Percentiles rank a stretch among this genome's conserved stretches.
These are phyloP conservation scores for Manis crassicaudata DNA, from an alignment of 2,797 vertebrate species.

Conservation along the genomic window DNA sequence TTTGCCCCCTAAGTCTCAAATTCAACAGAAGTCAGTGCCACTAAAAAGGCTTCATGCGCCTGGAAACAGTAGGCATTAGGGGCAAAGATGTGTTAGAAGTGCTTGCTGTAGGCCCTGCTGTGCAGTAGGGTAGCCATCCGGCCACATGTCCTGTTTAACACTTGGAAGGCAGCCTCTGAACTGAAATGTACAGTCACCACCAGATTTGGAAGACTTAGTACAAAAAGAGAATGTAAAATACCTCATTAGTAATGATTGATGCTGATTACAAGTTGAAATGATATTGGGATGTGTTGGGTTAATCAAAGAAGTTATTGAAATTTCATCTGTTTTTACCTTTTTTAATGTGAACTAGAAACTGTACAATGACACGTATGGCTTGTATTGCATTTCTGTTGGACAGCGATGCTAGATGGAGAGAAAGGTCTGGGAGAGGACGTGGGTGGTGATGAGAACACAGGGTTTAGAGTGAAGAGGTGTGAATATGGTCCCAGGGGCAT, in stretches of 20 bases:
- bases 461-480: background rate
- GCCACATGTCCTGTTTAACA: background rate
- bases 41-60: background rate
- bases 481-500: background rate
- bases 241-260: background rate
- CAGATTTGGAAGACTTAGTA: background rate
- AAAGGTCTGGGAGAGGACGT: background rate
- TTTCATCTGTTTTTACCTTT: background rate
- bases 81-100: background rate
- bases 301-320: background rate
- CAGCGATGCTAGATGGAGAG: background rate
- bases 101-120: rapidly evolving
- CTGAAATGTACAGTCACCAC: background rate
- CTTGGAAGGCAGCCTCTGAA: background rate
- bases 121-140: rapidly evolving
- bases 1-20: background rate
- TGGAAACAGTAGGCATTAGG: background rate
- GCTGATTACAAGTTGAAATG: background rate
- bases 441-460: background rate
- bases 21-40: background rate
- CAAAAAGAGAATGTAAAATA: background rate
- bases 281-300: background rate
- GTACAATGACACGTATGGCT: background rate
- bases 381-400: background rate
- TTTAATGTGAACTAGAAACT: background rate